phyloP scores from a whole-genome alignment of 2,113 vertebrate species.

The Andinoacara biseriatus region DNA sequence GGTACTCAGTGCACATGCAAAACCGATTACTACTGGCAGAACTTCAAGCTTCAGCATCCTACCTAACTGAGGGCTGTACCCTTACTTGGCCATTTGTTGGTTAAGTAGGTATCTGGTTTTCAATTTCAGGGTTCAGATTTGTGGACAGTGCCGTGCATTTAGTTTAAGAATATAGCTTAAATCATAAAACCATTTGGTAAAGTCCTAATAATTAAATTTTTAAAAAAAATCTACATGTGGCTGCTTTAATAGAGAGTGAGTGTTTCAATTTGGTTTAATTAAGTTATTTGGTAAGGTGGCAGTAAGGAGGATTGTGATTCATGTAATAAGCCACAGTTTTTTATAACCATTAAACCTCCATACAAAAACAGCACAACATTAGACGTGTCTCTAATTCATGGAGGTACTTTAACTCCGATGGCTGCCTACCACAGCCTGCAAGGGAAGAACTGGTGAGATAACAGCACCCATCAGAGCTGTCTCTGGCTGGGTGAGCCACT shows the following conservation, averaged over 20 bases:
- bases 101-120: not conserved
- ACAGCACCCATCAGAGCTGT: slow-evolving; percentile 67
- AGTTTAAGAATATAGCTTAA: not conserved
- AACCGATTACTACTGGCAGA: not conserved
- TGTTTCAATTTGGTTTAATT: not conserved
- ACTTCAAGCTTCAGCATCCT: not conserved
- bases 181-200: not conserved
- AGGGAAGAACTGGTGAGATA: slow-evolving; percentile 56
- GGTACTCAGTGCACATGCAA: not conserved
- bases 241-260: not conserved
- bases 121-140: not conserved
- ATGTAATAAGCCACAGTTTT: not conserved
- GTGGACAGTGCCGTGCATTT: not conserved
- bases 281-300: not conserved
- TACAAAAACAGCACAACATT: not conserved
- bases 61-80: not conserved
- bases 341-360: not conserved
- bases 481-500: slow-evolving; percentile 63
- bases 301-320: not conserved
- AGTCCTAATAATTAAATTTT: not conserved
- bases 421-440: slow-evolving; percentile 19
- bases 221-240: not conserved
- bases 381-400: slow-evolving; percentile 8
- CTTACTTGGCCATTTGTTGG: not conserved
- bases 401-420: slow-evolving; percentile 20